These are phyloP conservation scores for Varecia variegata DNA, from an alignment of 2,797 vertebrate species.

Conservation along the genomic window DNA sequence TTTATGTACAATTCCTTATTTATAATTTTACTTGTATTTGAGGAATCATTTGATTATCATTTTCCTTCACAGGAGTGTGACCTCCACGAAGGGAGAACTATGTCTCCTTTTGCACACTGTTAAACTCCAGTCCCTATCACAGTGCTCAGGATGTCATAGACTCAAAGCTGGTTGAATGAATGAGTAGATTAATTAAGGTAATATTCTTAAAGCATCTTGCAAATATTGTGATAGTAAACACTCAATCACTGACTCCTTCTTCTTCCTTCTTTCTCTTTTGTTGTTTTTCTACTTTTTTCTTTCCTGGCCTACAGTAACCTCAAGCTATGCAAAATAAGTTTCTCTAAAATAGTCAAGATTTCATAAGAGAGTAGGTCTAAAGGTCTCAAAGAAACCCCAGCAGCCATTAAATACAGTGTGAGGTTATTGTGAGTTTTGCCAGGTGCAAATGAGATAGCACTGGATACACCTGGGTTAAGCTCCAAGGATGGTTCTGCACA, in stretches of 20 bases:
- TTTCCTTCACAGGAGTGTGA: background rate
- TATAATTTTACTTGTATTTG: background rate
- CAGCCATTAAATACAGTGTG: background rate
- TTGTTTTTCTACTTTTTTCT: background rate
- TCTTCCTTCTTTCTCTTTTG: background rate
- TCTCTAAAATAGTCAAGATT: background rate
- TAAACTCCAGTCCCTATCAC: background rate
- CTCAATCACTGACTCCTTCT: background rate
- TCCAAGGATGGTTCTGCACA: background rate
- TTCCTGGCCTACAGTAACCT: background rate
- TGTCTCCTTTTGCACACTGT: background rate
- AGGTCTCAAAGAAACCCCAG: background rate
- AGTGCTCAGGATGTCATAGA: background rate
- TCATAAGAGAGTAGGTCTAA: background rate
- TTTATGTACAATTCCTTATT: background rate
- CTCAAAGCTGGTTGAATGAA: background rate
- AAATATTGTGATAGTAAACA: background rate
- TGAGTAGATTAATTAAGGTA: constrained; percentile 10
- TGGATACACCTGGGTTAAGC: background rate
- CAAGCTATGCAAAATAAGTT: background rate
- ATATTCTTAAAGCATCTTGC: background rate
- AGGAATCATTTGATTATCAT: background rate
- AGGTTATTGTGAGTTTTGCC: background rate
- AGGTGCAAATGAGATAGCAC: background rate
- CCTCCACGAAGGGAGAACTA: background rate